A percentile compares a stretch with the other conserved stretches of the same genome.
Evolutionary conservation across 2,888 invertebrate genomes (phyloP).

Genomic region (Argyresthia goedartella): DNA sequence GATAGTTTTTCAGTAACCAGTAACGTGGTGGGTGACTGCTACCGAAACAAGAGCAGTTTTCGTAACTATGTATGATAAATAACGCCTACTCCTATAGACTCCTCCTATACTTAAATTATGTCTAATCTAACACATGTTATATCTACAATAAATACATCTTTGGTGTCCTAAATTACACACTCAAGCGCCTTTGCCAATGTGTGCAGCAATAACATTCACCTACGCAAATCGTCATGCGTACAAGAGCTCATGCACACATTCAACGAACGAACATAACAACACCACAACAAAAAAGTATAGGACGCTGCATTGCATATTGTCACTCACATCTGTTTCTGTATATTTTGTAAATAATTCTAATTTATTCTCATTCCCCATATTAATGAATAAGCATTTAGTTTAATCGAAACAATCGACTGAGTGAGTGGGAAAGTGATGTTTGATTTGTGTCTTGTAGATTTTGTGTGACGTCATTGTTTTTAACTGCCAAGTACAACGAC

Average conservation of each 20-base stretch:
- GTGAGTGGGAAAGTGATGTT: slow-evolving; percentile 38
- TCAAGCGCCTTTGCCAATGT: neutral
- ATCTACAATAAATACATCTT: neutral
- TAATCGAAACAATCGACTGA: slow-evolving; percentile 24
- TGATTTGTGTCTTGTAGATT: slow-evolving; percentile 34
- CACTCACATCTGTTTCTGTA: slow-evolving; percentile 61
- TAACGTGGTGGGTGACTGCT: too few species aligned
- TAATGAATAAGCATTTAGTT: slow-evolving; percentile 35
- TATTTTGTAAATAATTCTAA: slow-evolving; percentile 54
- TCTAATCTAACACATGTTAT: too few species aligned
- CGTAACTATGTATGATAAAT: too few species aligned
- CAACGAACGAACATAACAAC: neutral
- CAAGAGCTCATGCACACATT: neutral
- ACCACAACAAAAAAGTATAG: slow-evolving; percentile 4
- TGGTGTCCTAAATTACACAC: neutral
- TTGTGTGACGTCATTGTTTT: slow-evolving; percentile 73
- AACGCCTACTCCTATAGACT: too few species aligned
- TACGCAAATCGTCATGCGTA: too few species aligned
- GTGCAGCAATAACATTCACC: neutral
- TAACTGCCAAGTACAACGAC: slow-evolving; percentile 70
- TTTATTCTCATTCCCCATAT: slow-evolving; percentile 38
- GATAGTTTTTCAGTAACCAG: too few species aligned
- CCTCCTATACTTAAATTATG: too few species aligned
- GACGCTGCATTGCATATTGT: slow-evolving; percentile 16
- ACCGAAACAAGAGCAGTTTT: too few species aligned